Evolutionary conservation across 2,888 invertebrate species (phyloP).

Genomic region (Cheilosia variabilis): DNA sequence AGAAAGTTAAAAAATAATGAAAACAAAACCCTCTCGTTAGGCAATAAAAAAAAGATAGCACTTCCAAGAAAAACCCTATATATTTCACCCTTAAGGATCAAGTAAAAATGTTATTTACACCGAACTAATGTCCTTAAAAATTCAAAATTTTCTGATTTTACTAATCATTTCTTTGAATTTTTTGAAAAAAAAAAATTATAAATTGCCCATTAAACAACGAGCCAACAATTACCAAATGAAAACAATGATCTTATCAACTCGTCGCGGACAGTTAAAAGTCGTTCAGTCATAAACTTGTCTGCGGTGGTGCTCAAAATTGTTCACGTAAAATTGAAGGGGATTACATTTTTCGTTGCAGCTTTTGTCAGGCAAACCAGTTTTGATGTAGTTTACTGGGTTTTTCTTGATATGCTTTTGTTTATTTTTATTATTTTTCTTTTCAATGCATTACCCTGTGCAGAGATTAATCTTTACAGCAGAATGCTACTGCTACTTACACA

Average conservation of each 20-base stretch:
- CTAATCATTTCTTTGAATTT: too few relatives aligned
- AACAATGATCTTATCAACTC: background rate
- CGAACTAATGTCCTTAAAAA: too few relatives aligned
- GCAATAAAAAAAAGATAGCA: too few relatives aligned
- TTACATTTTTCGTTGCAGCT: conserved; percentile 19
- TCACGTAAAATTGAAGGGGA: conserved; percentile 26
- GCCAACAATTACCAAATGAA: too few relatives aligned
- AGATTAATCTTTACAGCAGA: conserved; percentile 5
- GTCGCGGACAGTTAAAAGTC: conserved; percentile 6
- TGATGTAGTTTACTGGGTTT: conserved; percentile 49
- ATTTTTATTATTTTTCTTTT: conserved; percentile 7
- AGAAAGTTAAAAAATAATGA: too few relatives aligned
- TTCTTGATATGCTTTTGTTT: conserved; percentile 25
- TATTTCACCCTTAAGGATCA: too few relatives aligned
- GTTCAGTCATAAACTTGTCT: conserved; percentile 15
- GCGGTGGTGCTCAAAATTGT: conserved; percentile 23
- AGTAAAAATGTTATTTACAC: too few relatives aligned
- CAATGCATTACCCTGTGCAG: background rate
- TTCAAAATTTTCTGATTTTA: too few relatives aligned
- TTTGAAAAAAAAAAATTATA: too few relatives aligned
- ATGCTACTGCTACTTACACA: background rate
- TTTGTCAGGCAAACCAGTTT: conserved; percentile 31
- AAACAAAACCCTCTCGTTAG: too few relatives aligned
- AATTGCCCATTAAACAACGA: too few relatives aligned
- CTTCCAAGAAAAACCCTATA: too few relatives aligned